Percentiles rank a stretch among this genome's conserved stretches.
Evolutionary conservation across 2,888 invertebrate genomes (phyloP).

Genomic region (Lagria hirta): DNA sequence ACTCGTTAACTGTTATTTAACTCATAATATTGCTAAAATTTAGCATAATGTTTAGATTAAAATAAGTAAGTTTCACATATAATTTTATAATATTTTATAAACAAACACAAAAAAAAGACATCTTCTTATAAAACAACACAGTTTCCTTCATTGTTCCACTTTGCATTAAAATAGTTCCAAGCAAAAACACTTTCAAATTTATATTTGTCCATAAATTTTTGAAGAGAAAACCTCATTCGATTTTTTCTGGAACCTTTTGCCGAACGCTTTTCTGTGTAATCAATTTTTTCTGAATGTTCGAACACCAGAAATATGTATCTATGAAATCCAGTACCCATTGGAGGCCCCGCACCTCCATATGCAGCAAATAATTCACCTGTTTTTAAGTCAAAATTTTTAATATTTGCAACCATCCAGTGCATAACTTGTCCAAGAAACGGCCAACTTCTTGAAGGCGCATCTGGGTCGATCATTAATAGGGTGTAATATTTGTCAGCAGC

Average conservation of each 20-base stretch:
- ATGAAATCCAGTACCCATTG: slow-evolving; percentile 70
- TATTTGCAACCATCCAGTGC: slow-evolving; percentile 77
- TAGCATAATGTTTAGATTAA: too few species aligned
- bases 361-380: slow-evolving; percentile 67
- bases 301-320: slow-evolving; percentile 65
- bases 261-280: too few species aligned
- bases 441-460: slow-evolving; percentile 18
- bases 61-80: too few species aligned
- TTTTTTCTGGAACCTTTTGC: too few species aligned
- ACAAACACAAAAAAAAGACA: too few species aligned
- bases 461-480: slow-evolving; percentile 52
- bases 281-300: slow-evolving; percentile 45
- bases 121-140: too few species aligned
- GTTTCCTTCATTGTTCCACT: too few species aligned
- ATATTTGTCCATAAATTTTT: slow-evolving; percentile 32
- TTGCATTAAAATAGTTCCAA: slow-evolving; percentile 31
- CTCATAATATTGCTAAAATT: too few species aligned
- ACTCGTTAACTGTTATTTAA: too few species aligned
- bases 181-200: slow-evolving; percentile 30
- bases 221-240: slow-evolving; percentile 30
- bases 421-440: slow-evolving; percentile 62
- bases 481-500: slow-evolving; percentile 64
- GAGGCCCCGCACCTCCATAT: slow-evolving; percentile 68
- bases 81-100: too few species aligned
- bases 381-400: slow-evolving; percentile 64